A percentile compares a stretch with the other conserved stretches of the same genome.
These are phyloP conservation scores for Heliconius ethilla DNA, from an alignment of 2,888 invertebrate species.

Conservation along the genomic window DNA sequence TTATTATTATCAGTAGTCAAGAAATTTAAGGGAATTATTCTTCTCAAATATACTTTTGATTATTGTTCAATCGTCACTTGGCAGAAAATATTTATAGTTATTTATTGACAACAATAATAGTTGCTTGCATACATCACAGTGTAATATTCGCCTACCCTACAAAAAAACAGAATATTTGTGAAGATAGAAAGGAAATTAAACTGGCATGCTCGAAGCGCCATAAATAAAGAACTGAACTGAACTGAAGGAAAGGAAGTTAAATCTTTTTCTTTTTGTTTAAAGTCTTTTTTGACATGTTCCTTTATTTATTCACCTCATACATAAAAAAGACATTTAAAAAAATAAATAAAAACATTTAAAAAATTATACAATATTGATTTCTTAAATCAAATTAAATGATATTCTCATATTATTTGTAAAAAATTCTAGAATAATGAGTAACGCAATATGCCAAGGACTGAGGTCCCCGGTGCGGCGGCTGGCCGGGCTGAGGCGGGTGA, in stretches of 20 bases:
- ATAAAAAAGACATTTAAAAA: background rate
- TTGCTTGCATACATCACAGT: no score
- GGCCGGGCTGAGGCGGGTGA: slow-evolving; percentile 56
- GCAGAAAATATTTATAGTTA: no score
- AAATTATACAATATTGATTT: background rate
- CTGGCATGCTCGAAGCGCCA: no score
- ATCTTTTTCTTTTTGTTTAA: no score
- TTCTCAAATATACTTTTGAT: background rate
- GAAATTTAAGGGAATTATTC: background rate
- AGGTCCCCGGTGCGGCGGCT: slow-evolving; percentile 68
- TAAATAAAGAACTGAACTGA: no score
- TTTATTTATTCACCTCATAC: background rate
- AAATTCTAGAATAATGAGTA: slow-evolving; percentile 62
- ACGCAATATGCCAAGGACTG: slow-evolving; percentile 66
- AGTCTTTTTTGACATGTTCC: no score
- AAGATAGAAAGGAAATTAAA: no score
- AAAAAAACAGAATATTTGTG: no score
- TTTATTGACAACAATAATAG: no score
- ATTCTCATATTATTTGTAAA: background rate
- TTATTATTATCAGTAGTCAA: background rate
- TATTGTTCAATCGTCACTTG: no score
- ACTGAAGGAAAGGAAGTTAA: no score
- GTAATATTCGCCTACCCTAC: no score
- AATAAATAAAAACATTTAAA: background rate
- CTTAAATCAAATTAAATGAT: background rate